Conservation (phyloP, 2,113 vertebrate genomes). For the Bostrychus sinensis region DNA sequence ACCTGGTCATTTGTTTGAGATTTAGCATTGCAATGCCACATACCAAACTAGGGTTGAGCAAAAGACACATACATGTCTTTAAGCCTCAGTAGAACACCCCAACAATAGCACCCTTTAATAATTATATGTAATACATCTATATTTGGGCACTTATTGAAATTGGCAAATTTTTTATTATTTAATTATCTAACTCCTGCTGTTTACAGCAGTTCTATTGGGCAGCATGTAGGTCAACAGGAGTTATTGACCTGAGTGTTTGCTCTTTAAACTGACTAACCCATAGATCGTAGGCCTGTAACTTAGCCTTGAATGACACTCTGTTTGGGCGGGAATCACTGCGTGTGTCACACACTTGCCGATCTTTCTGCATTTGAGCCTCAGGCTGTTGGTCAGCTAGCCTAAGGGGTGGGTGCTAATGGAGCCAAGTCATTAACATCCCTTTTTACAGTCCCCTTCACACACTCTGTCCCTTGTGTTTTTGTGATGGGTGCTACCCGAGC, state of each 20-base stretch:
- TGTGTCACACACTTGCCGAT: slow-evolving; percentile 40
- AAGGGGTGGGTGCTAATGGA: slow-evolving; percentile 67
- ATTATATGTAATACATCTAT: not conserved
- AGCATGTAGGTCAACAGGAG: slow-evolving; percentile 29
- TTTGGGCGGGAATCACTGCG: slow-evolving; percentile 21
- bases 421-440: slow-evolving; percentile 68
- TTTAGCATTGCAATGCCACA: not conserved
- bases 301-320: slow-evolving; percentile 43
- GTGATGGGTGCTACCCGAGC: slow-evolving; percentile 60
- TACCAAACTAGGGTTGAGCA: not conserved
- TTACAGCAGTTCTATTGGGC: slow-evolving; percentile 14
- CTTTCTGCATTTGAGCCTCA: slow-evolving; percentile 29
- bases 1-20: not conserved
- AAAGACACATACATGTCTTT: not conserved
- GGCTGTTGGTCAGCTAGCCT: slow-evolving; percentile 35
- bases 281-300: slow-evolving; percentile 31
- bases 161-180: slow-evolving; percentile 4
- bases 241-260: not conserved
- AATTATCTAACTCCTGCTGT: slow-evolving; percentile 4
- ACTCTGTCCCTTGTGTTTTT: slow-evolving; percentile 70
- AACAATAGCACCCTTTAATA: not conserved
- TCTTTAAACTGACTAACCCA: slow-evolving; percentile 14
- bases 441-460: slow-evolving; percentile 65
- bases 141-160: not conserved
- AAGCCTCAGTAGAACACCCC: slow-evolving; percentile 10